Evolutionary conservation across 92 coral and sea anemone genomes (phyloP).

Genomic region (Porites lobata): DNA sequence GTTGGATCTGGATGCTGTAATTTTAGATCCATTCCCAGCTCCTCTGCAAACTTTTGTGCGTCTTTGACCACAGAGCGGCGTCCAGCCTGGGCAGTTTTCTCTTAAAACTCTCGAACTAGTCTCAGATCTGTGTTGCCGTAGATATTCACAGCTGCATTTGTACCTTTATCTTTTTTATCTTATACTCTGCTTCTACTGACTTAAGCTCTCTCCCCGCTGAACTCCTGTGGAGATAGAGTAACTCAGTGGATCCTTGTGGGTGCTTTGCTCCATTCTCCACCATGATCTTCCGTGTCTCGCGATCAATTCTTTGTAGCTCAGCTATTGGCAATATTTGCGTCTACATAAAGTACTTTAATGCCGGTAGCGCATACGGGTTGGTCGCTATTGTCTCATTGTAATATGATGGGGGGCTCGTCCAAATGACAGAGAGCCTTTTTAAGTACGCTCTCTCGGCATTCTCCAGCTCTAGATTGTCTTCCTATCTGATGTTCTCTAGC

Average conservation of each 20-base stretch:
- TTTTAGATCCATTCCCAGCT: conserved; percentile 1
- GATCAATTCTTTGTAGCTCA: conserved; percentile 45
- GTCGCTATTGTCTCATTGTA: not conserved
- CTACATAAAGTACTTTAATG: not conserved
- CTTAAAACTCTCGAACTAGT: conserved; percentile 29
- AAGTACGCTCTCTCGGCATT: too few species aligned
- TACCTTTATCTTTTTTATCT: too few species aligned
- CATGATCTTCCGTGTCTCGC: conserved; percentile 47
- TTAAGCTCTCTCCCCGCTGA: too few species aligned
- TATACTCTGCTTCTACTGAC: too few species aligned
- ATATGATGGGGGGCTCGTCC: too few species aligned
- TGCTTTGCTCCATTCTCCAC: conserved; percentile 26
- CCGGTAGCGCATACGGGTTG: not conserved
- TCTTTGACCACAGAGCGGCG: not conserved
- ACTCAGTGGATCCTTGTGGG: not conserved
- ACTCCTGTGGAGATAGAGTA: too few species aligned
- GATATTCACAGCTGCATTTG: too few species aligned
- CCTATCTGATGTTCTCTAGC: too few species aligned
- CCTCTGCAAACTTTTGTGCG: not conserved
- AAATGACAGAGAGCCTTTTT: too few species aligned
- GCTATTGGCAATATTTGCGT: not conserved
- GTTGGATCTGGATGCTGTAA: not conserved
- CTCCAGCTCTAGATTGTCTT: too few species aligned
- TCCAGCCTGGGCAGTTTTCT: not conserved
- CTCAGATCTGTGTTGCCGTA: conserved; percentile 17